Evolutionary conservation across 2,113 vertebrate genomes (phyloP), one percentile per base, ranked within the genome.

Genomic region (Eleginops maclovinus): DNA sequence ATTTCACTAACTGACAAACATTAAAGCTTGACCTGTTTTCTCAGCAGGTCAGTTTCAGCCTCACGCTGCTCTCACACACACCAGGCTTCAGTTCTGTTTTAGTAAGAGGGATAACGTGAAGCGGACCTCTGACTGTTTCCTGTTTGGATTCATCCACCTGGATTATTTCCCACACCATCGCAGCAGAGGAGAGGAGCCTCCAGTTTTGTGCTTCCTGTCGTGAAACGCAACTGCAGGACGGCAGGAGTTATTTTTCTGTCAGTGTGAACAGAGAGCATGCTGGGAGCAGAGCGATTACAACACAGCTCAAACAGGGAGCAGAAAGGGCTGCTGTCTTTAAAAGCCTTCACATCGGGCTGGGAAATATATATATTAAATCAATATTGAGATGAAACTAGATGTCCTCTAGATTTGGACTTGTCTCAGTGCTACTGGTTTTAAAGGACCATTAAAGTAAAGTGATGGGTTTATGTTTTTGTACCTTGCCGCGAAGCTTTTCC

Each of bases 111-210:
- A 24, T 5, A 24, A 9, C 15, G 26, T 43, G 28, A 43, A 31
- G 43, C 53, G n/a, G 59, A 63, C 22, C 26, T 31, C 58, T 14
- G 24, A 22, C 19, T 16, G 71, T 69, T 56, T 60, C 24, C 56
- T 80, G 55, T 54, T 54, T n/a, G 9, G n/a, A 46, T 53, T 49
- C 26, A 13, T n/a, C n/a, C n/a, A n/a, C n/a, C n/a, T n/a, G n/a
- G n/a, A n/a, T n/a, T n/a, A n/a, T 8, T 22, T 55, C 73, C 67
- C 72, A 54, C 0, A 56, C 36, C 49, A 55, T 21, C 77, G 55
- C 11, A 36, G 26, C 41, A 12, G 40, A 3, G 13, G 58, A 64
- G 0, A 10, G 21, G 21, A 46, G 65, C 19, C 51, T 70, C 21
- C 26, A 41, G 40, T 65, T 60, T n/a, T 72, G 55, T 21, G 50